Evolutionary conservation across 2,797 vertebrate genomes (phyloP).

Genomic region (Sphenodon punctatus): DNA sequence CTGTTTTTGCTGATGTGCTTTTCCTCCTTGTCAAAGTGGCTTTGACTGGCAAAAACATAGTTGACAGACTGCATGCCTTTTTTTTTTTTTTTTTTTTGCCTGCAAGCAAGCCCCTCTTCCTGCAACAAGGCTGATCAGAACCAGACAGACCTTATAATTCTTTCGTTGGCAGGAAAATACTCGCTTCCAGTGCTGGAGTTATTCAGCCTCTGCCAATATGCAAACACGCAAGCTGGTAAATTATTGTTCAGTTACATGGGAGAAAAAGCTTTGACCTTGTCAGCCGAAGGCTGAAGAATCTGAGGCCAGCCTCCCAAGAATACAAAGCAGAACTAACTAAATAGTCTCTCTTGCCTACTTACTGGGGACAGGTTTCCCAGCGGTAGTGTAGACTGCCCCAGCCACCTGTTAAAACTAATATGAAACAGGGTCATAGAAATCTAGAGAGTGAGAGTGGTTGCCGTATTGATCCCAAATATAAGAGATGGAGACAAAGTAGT

Average conservation of each 20-base stretch:
- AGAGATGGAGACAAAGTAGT: too few relatives aligned
- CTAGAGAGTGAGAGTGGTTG: too few relatives aligned
- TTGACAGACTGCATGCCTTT: slow-evolving; percentile 24
- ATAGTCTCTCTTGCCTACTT: not conserved
- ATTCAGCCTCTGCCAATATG: slow-evolving; percentile 45
- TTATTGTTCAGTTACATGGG: slow-evolving; percentile 20
- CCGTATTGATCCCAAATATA: too few relatives aligned
- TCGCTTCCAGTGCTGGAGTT: slow-evolving; percentile 60
- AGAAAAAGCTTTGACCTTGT: slow-evolving; percentile 42
- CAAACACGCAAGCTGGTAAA: slow-evolving; percentile 58
- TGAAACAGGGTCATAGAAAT: slow-evolving; percentile 4
- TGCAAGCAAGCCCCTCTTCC: slow-evolving; percentile 33
- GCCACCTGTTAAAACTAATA: slow-evolving; percentile 53
- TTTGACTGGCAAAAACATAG: slow-evolving; percentile 35
- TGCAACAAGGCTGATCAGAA: slow-evolving; percentile 28
- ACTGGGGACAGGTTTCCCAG: slow-evolving; percentile 45
- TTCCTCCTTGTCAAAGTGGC: slow-evolving; percentile 24
- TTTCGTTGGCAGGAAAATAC: slow-evolving; percentile 59
- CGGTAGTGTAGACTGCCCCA: slow-evolving; percentile 16
- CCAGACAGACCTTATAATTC: slow-evolving; percentile 59
- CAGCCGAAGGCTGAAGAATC: slow-evolving; percentile 11
- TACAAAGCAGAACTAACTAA: slow-evolving; percentile 35
- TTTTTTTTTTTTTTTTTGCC: slow-evolving; percentile 34
- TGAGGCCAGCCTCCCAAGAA: slow-evolving; percentile 12
- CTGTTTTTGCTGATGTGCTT: not conserved